Conservation (phyloP, 2,888 invertebrate genomes). For the Drosophila suboccidentalis region DNA sequence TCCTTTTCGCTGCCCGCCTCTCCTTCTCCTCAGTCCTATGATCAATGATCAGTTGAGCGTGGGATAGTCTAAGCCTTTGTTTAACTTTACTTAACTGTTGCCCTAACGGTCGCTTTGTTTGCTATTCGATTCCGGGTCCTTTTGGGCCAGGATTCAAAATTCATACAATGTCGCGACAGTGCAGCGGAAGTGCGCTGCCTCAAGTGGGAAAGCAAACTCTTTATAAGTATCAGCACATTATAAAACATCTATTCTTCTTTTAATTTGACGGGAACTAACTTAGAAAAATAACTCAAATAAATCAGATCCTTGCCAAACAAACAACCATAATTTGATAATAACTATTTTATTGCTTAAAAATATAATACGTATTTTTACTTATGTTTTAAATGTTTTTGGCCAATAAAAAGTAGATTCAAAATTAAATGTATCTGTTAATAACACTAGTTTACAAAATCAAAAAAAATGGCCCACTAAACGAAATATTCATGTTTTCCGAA, state of each 20-base stretch:
- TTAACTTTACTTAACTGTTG: slow-evolving; percentile 67
- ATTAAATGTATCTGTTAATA: too few species aligned
- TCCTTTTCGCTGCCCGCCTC: slow-evolving; percentile 24
- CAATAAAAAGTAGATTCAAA: too few species aligned
- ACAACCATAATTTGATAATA: too few species aligned
- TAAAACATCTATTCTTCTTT: background rate
- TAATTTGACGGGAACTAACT: background rate
- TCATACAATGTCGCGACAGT: slow-evolving; percentile 53
- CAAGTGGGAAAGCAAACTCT: slow-evolving; percentile 34
- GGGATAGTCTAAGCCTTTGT: slow-evolving; percentile 58
- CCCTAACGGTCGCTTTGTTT: slow-evolving; percentile 36
- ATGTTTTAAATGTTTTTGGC: too few species aligned
- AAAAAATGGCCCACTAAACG: too few species aligned
- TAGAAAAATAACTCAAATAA: too few species aligned
- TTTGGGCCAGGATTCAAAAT: slow-evolving; percentile 21
- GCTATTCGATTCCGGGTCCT: background rate
- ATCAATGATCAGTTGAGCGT: slow-evolving; percentile 39
- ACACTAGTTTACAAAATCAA: too few species aligned
- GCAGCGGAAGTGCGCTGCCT: slow-evolving; percentile 46
- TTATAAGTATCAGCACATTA: background rate
- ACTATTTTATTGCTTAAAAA: too few species aligned
- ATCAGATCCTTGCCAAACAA: too few species aligned
- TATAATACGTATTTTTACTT: too few species aligned
- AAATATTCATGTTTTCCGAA: too few species aligned
- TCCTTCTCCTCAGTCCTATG: background rate